Conservation (phyloP, 2,113 vertebrate genomes). For the Cyanoderma ruficeps region DNA sequence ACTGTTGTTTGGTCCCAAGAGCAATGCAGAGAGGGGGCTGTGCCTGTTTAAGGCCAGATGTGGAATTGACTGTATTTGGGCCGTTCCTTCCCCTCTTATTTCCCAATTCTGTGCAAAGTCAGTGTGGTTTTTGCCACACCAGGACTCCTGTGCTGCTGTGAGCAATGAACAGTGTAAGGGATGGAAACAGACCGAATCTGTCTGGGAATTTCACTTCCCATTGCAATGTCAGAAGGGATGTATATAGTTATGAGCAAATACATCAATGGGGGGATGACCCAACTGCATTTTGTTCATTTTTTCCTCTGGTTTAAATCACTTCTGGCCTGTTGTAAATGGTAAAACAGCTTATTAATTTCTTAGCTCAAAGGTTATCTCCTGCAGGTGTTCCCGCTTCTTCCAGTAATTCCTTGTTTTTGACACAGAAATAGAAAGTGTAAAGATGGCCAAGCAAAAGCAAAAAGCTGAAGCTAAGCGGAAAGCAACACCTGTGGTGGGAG, state of each 20-base stretch:
- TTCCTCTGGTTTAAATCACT: not conserved
- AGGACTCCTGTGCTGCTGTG: not conserved
- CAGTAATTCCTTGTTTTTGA: not conserved
- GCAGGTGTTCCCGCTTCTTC: not conserved
- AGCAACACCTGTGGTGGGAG: conserved; percentile 86
- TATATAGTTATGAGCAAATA: not conserved
- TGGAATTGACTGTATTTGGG: not conserved
- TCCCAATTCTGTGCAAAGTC: not conserved
- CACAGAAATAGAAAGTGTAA: conserved; percentile 87
- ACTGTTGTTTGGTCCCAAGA: not conserved
- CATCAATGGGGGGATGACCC: not conserved
- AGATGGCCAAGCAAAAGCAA: conserved; percentile 78
- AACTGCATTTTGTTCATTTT: not conserved
- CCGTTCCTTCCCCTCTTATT: not conserved
- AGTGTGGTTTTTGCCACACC: not conserved
- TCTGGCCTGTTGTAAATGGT: not conserved
- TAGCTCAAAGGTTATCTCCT: not conserved
- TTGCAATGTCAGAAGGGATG: not conserved
- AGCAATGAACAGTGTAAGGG: not conserved
- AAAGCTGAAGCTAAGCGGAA: conserved; percentile 75
- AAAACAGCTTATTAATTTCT: not conserved
- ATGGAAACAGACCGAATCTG: not conserved
- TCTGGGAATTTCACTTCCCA: not conserved
- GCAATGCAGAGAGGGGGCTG: not conserved
- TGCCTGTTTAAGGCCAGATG: not conserved